Base-by-base conservation (phyloP, 1,140 invertebrate species). In the Dolichoris vasculosae region DNA sequence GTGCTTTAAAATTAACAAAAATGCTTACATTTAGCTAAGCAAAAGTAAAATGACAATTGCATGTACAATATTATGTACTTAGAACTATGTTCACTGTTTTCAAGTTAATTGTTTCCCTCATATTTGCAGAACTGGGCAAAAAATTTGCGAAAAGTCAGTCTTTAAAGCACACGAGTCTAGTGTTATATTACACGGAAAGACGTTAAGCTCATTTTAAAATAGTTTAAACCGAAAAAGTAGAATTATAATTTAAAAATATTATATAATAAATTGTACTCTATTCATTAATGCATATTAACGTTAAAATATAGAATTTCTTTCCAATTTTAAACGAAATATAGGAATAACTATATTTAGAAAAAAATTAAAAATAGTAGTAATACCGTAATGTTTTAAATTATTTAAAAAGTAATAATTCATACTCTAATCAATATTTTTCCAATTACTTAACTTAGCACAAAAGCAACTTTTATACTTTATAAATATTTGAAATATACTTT, bases 191-290 rank as follows among this genome's bases (percentile, higher is more conserved):
- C 40, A n/a, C 17, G 40, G 71, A 75, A 75, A 75, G 40, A 75
- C 40, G 71, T 75, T 43, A 75, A 75, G 40, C 71, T 75, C 40
- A 40, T 75, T 75, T 75, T 75, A 71, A 55, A 67, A 17, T 55
- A 17, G 15, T 55, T 26, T 59, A 59, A 59, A 26, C 55, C 20
- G n/a, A 59, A 26, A 59, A 59, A 55, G 2, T 55, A 55, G 3
- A 59, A 26, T 23, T 59, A 13, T 59, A 59, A 59, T 59, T 59
- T 59, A 13, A 59, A n/a, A 59, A 23, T 23, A 59, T 59, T 26
- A 26, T 26, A 26, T 59, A 26, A 9, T 26, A 26, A 26, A 4
- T 26, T 59, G 9, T 59, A 59, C 13, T 2, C 26, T 13, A 26
- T 59, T 59, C 23, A 26, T 59, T 26, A 26, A 4, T 59, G 23